These are phyloP conservation scores for Salmo trutta DNA, from an alignment of 2,797 vertebrate species.

Conservation along the genomic window DNA sequence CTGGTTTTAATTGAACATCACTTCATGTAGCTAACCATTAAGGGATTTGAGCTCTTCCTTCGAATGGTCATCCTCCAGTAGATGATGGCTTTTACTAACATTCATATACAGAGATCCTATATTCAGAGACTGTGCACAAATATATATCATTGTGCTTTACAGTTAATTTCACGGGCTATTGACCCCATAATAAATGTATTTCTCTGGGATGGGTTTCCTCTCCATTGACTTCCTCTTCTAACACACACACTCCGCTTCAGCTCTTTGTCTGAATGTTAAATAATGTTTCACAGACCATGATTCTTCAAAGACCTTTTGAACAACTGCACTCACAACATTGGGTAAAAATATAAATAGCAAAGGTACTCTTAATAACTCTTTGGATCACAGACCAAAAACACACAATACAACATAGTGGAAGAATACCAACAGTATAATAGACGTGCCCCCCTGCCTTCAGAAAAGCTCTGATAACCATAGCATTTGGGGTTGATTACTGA, in stretches of 20 bases:
- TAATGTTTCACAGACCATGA: constrained; percentile 31
- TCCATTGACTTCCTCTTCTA: constrained; percentile 16
- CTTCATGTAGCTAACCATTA: background rate
- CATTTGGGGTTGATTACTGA: constrained; percentile 37
- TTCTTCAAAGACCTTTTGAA: background rate
- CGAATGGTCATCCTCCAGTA: background rate
- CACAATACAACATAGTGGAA: background rate
- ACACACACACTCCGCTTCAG: constrained; percentile 13
- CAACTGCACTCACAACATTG: background rate
- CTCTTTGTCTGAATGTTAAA: constrained; percentile 15
- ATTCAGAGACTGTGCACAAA: constrained; percentile 38
- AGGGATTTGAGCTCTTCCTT: background rate
- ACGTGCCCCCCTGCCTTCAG: too few species aligned
- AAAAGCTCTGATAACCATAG: background rate
- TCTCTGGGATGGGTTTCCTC: constrained; percentile 45
- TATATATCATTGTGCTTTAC: constrained; percentile 38
- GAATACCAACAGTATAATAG: background rate
- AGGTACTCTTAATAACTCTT: background rate
- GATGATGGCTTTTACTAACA: background rate
- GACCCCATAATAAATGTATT: constrained; percentile 40
- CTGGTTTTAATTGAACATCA: background rate
- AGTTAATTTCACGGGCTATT: constrained; percentile 67
- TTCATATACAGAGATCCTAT: background rate
- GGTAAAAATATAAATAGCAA: background rate
- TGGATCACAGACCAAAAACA: background rate